phyloP scores from a whole-genome alignment of 2,888 invertebrate genomes.

The Netelia fuscicornis region DNA sequence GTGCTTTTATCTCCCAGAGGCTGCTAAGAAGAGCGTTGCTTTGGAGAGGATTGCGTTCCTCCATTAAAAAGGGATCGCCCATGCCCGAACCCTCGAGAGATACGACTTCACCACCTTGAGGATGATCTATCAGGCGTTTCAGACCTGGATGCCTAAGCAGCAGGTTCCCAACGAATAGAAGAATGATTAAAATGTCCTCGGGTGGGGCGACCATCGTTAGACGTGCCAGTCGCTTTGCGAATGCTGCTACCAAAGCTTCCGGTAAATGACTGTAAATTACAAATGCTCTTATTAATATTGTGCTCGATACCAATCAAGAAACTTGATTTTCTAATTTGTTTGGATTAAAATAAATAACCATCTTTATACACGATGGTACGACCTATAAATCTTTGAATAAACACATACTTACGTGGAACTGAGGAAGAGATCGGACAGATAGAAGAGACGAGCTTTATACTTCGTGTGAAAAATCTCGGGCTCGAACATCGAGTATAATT shows the following conservation, averaged over 20 bases:
- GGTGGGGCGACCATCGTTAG: slow-evolving; percentile 94
- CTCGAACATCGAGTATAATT: slow-evolving; percentile 97
- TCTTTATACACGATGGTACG: no score
- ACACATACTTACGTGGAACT: slow-evolving; percentile 92
- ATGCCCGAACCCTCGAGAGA: slow-evolving; percentile 77
- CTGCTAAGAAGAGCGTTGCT: slow-evolving; percentile 95
- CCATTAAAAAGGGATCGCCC: slow-evolving; percentile 94
- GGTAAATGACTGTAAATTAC: slow-evolving; percentile 91
- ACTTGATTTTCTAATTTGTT: no score
- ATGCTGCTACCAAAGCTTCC: slow-evolving; percentile 95
- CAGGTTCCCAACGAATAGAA: slow-evolving; percentile 94
- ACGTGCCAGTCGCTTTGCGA: slow-evolving; percentile 94
- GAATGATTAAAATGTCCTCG: slow-evolving; percentile 91
- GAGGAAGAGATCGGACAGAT: slow-evolving; percentile 95
- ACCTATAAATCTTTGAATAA: slow-evolving; percentile 19
- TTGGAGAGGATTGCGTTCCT: slow-evolving; percentile 91
- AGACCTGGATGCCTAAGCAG: slow-evolving; percentile 94
- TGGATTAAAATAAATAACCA: no score
- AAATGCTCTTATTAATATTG: background rate
- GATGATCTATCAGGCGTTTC: slow-evolving; percentile 88
- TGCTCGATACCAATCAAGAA: background rate
- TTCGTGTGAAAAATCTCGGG: slow-evolving; percentile 96
- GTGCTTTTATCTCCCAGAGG: slow-evolving; percentile 95
- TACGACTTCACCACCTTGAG: slow-evolving; percentile 83
- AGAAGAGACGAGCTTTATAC: slow-evolving; percentile 95